Conservation (phyloP, 2,113 vertebrate genomes). For the Leucoraja erinaceus region DNA sequence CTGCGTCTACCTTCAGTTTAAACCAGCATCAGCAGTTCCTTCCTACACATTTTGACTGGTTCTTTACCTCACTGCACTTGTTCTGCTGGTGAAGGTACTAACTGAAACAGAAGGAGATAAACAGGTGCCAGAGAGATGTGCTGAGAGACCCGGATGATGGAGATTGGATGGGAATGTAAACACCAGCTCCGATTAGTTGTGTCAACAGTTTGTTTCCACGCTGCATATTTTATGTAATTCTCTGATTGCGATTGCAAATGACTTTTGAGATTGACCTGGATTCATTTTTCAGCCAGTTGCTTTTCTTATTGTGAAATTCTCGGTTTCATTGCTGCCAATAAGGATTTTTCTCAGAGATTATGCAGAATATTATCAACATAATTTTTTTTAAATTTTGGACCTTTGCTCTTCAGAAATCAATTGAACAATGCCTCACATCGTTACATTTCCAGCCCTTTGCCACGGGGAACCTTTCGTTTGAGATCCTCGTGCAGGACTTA, state of each 20-base stretch:
- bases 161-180: background rate
- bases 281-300: background rate
- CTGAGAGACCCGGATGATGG: no score
- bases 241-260: background rate
- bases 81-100: no score
- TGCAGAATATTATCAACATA: background rate
- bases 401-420: background rate
- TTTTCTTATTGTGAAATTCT: background rate
- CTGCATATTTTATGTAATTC: background rate
- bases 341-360: background rate
- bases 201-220: background rate
- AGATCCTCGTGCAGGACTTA: no score
- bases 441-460: background rate
- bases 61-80: background rate
- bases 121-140: no score
- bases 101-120: no score
- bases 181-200: background rate
- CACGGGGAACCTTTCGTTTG: no score
- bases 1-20: no score
- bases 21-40: no score
- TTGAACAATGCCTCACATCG: background rate
- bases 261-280: background rate
- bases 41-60: background rate
- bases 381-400: background rate
- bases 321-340: background rate